Base-by-base conservation (phyloP, 1,140 invertebrate species). In the Anthonomus grandis region DNA sequence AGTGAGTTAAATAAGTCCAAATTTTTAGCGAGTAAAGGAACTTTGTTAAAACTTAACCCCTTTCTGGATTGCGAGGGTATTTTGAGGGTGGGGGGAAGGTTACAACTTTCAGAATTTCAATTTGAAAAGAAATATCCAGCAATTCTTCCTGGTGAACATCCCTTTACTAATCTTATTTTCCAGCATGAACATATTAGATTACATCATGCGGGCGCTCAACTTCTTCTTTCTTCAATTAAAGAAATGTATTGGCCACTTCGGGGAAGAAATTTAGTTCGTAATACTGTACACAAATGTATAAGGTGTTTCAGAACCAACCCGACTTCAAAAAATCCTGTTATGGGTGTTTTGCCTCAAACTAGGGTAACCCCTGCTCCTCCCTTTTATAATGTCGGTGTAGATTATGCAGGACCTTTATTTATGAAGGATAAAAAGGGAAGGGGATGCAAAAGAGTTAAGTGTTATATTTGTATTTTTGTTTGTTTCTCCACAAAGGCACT, bases 31-130 rank as follows among this genome's bases (percentile, higher is more conserved):
- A n/a, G n/a, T n/a, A n/a, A n/a, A n/a, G n/a, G n/a, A n/a, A n/a
- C n/a, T n/a, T 48, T 70, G 38, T 23, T 46, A 51, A 61, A 48
- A 39, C 57, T 75, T 6, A 64, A 60, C 21, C 74, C 75, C 15
- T 71, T 70, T 46, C 27, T 78, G 10, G 72, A 75, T 51, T n/a
- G 67, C 10, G n/a, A 66, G 10, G 66, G 66, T 5, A 37, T 75
- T 13, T 36, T 78, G 34, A 59, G 75, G 15, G 74, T 77, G 1
- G 75, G 75, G 3, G 72, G 75, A n/a, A 51, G 75, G 50, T 31
- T 77, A 2, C 42, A 47, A n/a, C 47, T 74, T 27, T 53, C 72
- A 1, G 39, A 48, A 10, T 15, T 60, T 19, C 3, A 65, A 31
- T 41, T 53, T 36, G 50, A 65, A 39, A 54, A 52, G 21, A 66